Percentiles rank a stretch among this genome's conserved stretches.
Evolutionary conservation across 2,797 vertebrate species (phyloP).

Genomic region (Micrastur ruficollis): DNA sequence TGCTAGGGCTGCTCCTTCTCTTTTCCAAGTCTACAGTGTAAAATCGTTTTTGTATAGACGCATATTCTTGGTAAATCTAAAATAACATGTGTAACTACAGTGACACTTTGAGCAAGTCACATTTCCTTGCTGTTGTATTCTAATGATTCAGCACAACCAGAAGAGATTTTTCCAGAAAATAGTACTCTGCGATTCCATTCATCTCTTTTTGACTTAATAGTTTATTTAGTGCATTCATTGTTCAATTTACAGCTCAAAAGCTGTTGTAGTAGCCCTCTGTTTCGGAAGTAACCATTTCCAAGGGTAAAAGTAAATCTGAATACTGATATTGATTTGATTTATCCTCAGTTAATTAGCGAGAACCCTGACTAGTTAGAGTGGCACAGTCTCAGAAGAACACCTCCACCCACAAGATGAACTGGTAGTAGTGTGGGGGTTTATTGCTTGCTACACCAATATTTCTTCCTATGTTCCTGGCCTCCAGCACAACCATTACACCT

Average conservation of each 20-base stretch:
- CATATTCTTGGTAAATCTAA: background rate
- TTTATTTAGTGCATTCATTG: background rate
- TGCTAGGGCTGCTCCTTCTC: constrained; percentile 1
- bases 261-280: background rate
- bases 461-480: background rate
- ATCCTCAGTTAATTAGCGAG: background rate
- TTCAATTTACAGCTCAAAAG: background rate
- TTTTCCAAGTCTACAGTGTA: background rate
- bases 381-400: background rate
- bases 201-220: background rate
- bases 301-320: background rate
- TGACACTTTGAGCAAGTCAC: background rate
- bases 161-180: background rate
- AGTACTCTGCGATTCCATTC: background rate
- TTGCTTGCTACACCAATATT: background rate
- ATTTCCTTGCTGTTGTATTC: background rate
- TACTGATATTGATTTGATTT: background rate
- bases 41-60: background rate
- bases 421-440: background rate
- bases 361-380: background rate
- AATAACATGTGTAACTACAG: background rate
- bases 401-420: background rate
- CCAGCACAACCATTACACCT: background rate
- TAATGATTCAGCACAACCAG: background rate
- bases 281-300: background rate